Conservation (phyloP, 2,113 vertebrate genomes). For the Cottus gobio region DNA sequence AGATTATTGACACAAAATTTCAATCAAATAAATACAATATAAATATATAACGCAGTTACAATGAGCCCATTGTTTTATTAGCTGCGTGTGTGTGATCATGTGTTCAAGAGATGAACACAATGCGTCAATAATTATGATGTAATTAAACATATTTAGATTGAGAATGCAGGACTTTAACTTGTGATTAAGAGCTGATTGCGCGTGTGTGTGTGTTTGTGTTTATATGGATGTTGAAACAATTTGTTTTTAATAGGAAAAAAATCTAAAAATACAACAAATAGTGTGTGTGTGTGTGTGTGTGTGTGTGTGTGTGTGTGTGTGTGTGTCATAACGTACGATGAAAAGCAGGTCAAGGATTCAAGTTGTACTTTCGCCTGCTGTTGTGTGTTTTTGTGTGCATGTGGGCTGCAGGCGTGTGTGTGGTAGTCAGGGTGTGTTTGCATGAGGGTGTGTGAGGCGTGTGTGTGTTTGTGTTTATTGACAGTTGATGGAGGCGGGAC, state of each 20-base stretch:
- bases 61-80: neutral
- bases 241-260: no score
- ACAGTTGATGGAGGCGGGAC: slow-evolving; percentile 23
- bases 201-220: neutral
- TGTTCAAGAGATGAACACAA: no score
- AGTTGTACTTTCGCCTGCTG: neutral
- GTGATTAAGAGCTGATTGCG: neutral
- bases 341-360: neutral
- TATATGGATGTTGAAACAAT: no score
- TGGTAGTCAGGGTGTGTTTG: slow-evolving; percentile 57
- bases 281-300: no score
- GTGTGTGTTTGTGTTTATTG: slow-evolving; percentile 21
- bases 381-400: slow-evolving; percentile 36
- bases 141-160: neutral
- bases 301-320: no score
- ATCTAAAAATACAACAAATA: no score
- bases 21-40: neutral
- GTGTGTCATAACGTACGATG: neutral
- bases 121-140: no score
- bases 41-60: neutral
- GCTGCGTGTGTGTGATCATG: no score
- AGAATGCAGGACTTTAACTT: no score
- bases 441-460: slow-evolving; percentile 1
- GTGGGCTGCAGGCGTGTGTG: slow-evolving; percentile 18
- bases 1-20: neutral